Percentiles rank a stretch among this genome's conserved stretches.
Evolutionary conservation across 2,888 invertebrate species (phyloP).

Genomic region (Lithophane socia): DNA sequence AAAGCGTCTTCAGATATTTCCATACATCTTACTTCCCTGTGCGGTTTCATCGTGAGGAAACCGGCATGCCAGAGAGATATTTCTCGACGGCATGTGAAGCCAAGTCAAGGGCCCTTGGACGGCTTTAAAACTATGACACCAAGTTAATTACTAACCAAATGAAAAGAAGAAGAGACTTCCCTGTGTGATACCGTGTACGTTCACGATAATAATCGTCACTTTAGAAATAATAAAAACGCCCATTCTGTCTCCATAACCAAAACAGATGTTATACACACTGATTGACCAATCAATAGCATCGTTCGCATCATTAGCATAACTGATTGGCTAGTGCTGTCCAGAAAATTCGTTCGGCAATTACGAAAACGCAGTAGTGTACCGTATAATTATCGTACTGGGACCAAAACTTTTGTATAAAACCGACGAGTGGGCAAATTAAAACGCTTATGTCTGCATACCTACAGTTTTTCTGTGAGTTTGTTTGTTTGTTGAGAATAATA

Average conservation of each 20-base stretch:
- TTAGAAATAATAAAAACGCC: neutral
- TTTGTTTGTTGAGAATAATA: neutral
- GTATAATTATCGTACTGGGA: conserved; percentile 72
- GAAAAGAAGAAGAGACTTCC: neutral
- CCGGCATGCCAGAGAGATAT: no score
- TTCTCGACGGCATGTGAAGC: no score
- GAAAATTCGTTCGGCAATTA: conserved; percentile 67
- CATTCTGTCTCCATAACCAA: neutral
- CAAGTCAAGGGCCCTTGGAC: no score
- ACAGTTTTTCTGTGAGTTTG: neutral
- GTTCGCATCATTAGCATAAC: conserved; percentile 83
- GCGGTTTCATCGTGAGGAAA: no score
- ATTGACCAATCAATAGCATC: conserved; percentile 76
- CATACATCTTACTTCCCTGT: neutral
- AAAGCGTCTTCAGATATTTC: neutral
- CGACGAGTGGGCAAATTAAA: conserved; percentile 75
- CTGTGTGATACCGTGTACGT: neutral
- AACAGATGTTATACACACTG: conserved; percentile 64
- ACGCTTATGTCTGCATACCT: conserved; percentile 59
- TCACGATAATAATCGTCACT: neutral
- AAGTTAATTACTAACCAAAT: no score
- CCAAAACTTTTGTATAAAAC: conserved; percentile 78
- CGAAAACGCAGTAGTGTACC: conserved; percentile 43
- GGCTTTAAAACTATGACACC: no score
- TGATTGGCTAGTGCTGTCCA: conserved; percentile 76